Base-by-base conservation (phyloP, 2,888 invertebrate species). In the Ferrisia virgata region DNA sequence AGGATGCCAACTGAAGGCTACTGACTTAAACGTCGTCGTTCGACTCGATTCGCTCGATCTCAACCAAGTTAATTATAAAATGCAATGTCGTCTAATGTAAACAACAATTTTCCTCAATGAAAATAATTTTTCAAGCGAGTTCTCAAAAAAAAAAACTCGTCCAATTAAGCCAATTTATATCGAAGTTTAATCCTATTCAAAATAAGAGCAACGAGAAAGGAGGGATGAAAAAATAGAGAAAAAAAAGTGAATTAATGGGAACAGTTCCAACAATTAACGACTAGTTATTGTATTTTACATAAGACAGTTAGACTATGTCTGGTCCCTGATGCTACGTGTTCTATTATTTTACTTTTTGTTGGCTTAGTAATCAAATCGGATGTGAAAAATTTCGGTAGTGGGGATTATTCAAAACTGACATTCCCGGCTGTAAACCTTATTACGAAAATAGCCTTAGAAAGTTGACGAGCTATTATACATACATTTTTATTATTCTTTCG, bases 361-460 rank as follows among this genome's bases (percentile, higher is more conserved):
- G 81, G 81, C 81, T 81, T 82, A 39, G 72, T 72, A 64, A 82
- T 82, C 43, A 72, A 82, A 82, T 72, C 69, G 82, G 72, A 82
- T 82, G 82, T 43, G 31, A 28, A 64, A 81, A 80, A 80, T 80
- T 80, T 80, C 18, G 72, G 25, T 72, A 22, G 40, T 69, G 72
- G 69, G 82, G 64, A 28, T 33, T 28, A 58, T 28, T 72, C 72
- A 64, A 82, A 82, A 39, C 28, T 58, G 40, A 72, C 69, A 82
- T 69, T 82, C 72, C 69, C 82, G 64, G 69, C 72, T 40, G 72
- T 82, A 69, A 69, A 82, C 82, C 82, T 82, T 82, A 82, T 43
- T 72, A 82, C 82, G 39, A 82, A 82, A 82, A 82, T 82, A 82
- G 82, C 82, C 13, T 82, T 58, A 58, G 39, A 58, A 82, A 82